Percentiles rank a stretch among this genome's conserved stretches.
Evolutionary conservation across 1,140 invertebrate species (phyloP).

Genomic region (Lepidostoma basale): DNA sequence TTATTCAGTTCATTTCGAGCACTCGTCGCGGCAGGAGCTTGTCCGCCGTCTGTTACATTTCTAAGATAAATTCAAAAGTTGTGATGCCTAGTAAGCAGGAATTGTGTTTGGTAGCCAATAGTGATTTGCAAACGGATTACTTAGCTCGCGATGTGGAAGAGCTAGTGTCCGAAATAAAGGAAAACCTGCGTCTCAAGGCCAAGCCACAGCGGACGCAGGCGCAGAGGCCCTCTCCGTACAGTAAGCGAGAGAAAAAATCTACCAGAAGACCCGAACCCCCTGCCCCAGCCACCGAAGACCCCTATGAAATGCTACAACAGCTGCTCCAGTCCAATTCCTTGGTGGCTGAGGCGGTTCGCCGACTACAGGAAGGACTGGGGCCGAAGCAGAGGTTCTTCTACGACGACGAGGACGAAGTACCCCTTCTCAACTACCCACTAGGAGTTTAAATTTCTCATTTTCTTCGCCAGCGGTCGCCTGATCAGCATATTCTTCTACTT

Average conservation of each 20-base stretch:
- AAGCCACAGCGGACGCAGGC: slow-evolving; percentile 52
- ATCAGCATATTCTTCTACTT: background rate
- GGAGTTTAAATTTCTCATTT: slow-evolving; percentile 18
- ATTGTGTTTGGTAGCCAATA: slow-evolving; percentile 36
- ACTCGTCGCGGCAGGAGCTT: slow-evolving; percentile 16
- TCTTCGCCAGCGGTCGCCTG: background rate
- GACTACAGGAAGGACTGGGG: slow-evolving; percentile 60
- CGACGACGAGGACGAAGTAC: slow-evolving; percentile 41
- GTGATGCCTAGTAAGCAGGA: slow-evolving; percentile 39
- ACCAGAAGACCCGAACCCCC: slow-evolving; percentile 50
- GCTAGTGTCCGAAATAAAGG: slow-evolving; percentile 72
- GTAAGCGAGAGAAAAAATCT: slow-evolving; percentile 56
- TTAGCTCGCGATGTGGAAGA: slow-evolving; percentile 64
- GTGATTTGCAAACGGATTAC: slow-evolving; percentile 39
- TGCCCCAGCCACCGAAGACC: slow-evolving; percentile 58
- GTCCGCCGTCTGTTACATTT: background rate
- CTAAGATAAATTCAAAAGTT: slow-evolving; percentile 3
- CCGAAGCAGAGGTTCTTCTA: slow-evolving; percentile 42
- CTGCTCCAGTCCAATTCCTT: slow-evolving; percentile 68
- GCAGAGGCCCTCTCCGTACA: slow-evolving; percentile 67
- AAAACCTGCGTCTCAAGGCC: slow-evolving; percentile 67
- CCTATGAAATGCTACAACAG: slow-evolving; percentile 70
- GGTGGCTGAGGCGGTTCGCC: slow-evolving; percentile 74
- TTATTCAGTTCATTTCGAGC: slow-evolving; percentile 29
- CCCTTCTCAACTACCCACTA: slow-evolving; percentile 31